Evolutionary conservation across 1,140 invertebrate genomes (phyloP), one percentile per base, ranked within the genome.

Genomic region (Phocides pigmalion): DNA sequence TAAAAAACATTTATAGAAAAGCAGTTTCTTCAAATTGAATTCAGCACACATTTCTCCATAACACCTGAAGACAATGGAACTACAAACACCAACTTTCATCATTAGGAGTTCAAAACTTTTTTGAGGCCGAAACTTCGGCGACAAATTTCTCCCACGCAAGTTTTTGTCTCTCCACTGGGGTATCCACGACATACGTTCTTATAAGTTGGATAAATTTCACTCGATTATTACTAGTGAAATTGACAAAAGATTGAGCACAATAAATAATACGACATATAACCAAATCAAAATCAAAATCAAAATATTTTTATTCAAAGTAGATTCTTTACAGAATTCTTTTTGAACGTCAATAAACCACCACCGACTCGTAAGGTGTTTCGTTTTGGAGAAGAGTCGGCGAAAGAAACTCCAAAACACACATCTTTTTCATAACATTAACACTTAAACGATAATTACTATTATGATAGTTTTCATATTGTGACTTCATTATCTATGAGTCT

Each of bases 51-150:
- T 16, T 17, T 35, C 3, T 46, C 37, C 42, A 58, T 32, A 59
- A 59, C 42, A 59, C 42, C 42, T 46, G 41, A 59, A 59, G 42
- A 35, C 54, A 46, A 59, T 44, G 28, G 42, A 44, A 59, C 49
- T 51, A 51, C 42, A 59, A 59, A 59, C 42, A 59, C 25, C 16
- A 59, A 59, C 20, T 59, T 59, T 59, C 54, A 47, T 58, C 54
- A 44, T 58, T 59, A 59, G 56, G 28, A 59, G 56, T 59, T 59
- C 56, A 20, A 28, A 59, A 32, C 37, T 46, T 59, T 59, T 59
- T 59, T 59, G 41, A 32, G 54, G 42, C 15, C 8, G 42, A 59
- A 59, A 49, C 58, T 61, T 59, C 11, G 12, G 56, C 25, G 22
- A 47, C 42, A 59, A 59, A 59, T 47, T 59, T 59, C 42, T 35